Conservation (phyloP, 1,140 invertebrate species). For the Zaprionus kolodkinae region DNA sequence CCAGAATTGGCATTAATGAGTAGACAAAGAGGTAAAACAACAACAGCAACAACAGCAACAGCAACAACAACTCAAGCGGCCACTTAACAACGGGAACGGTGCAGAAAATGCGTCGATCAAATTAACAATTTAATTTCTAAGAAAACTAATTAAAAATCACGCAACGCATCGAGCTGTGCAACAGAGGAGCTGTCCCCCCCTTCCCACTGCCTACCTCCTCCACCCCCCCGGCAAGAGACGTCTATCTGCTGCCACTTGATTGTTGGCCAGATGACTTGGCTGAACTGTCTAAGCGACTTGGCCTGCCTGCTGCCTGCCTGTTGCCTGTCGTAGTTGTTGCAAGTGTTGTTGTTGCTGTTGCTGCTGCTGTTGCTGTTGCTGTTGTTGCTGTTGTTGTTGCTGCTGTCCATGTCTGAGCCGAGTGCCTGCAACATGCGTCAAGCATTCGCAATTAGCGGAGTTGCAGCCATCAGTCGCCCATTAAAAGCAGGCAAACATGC, state of each 20-base stretch:
- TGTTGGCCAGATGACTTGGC: conserved; percentile 43
- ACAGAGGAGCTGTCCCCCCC: conserved; percentile 6
- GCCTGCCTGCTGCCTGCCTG: conserved; percentile 14
- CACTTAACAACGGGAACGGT: conserved; percentile 67
- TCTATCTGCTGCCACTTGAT: conserved; percentile 23
- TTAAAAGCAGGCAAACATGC: conserved; percentile 76
- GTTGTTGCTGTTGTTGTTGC: conserved; percentile 14
- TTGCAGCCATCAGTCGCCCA: conserved; percentile 72
- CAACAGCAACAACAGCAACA: conserved; percentile 28
- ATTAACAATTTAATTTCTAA: conserved; percentile 84
- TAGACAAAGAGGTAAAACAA: conserved; percentile 64
- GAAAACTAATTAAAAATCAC: conserved; percentile 84
- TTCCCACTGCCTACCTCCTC: not conserved
- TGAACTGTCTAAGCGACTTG: conserved; percentile 72
- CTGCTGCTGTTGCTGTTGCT: conserved; percentile 6
- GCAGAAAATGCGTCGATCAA: conserved; percentile 79
- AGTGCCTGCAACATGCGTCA: conserved; percentile 81
- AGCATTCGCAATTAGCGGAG: conserved; percentile 81
- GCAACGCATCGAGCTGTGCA: conserved; percentile 60
- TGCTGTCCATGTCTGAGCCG: conserved; percentile 61
- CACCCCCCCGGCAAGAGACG: not conserved
- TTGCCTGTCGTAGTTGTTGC: conserved; percentile 22
- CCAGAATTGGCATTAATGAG: conserved; percentile 81
- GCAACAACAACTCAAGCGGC: conserved; percentile 59
- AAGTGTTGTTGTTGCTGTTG: not conserved